A percentile compares a stretch with the other conserved stretches of the same genome.
These are phyloP conservation scores for Hestina assimilis DNA, from an alignment of 1,140 invertebrate species.

Conservation along the genomic window DNA sequence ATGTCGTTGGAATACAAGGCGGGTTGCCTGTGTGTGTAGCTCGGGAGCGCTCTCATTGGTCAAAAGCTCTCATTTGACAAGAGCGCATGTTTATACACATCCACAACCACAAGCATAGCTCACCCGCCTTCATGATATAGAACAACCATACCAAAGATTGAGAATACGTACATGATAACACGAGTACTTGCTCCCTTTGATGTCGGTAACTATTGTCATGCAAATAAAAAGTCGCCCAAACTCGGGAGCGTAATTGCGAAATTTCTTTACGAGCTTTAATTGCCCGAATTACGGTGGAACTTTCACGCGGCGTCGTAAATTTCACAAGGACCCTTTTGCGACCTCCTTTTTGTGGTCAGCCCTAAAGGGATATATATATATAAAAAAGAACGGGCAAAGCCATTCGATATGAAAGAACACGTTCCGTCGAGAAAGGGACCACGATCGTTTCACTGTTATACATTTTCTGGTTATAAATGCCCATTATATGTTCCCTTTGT, in stretches of 20 bases:
- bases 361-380: constrained; percentile 15
- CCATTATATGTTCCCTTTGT: not conserved
- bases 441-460: constrained; percentile 3
- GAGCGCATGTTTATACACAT: too few species aligned
- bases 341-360: constrained; percentile 43
- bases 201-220: constrained; percentile 27
- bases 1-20: too few species aligned
- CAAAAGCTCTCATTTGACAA: too few species aligned
- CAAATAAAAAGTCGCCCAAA: constrained; percentile 9
- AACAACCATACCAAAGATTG: too few species aligned
- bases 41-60: too few species aligned
- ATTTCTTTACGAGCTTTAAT: constrained; percentile 55
- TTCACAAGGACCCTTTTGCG: constrained; percentile 36
- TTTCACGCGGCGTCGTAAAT: constrained; percentile 58
- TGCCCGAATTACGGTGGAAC: constrained; percentile 48
- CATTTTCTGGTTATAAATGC: not conserved
- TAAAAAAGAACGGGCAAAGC: constrained; percentile 13
- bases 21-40: too few species aligned
- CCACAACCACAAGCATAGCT: too few species aligned
- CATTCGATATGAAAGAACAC: constrained; percentile 11
- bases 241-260: constrained; percentile 44
- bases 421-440: not conserved
- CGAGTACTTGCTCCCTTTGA: not conserved
- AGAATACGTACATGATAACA: too few species aligned
- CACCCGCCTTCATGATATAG: too few species aligned